These are phyloP conservation scores for Fistularia tabacaria DNA, from an alignment of 2,797 vertebrate genomes.

Conservation along the genomic window DNA sequence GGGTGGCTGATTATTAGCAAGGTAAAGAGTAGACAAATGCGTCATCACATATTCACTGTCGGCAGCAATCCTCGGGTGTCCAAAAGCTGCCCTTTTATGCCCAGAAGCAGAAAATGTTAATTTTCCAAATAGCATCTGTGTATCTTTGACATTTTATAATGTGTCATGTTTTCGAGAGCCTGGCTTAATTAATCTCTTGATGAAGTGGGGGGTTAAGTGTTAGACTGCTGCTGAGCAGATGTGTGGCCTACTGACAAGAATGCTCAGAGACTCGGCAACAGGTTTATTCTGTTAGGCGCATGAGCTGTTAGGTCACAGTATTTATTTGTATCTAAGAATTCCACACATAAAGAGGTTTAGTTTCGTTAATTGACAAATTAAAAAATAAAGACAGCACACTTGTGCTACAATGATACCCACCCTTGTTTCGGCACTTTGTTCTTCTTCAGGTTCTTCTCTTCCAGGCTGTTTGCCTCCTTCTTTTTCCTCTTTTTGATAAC, in stretches of 20 bases:
- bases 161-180: neutral
- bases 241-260: neutral
- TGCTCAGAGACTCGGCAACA: neutral
- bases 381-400: no score
- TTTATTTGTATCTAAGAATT: neutral
- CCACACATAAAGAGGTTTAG: neutral
- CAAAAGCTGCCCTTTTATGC: constrained; percentile 25
- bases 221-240: constrained; percentile 1
- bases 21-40: constrained; percentile 21
- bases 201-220: constrained; percentile 3
- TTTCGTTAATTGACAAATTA: no score
- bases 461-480: constrained; percentile 76
- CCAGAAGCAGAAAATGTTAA: neutral
- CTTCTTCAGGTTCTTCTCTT: constrained; percentile 86
- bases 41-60: constrained; percentile 13
- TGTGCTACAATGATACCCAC: constrained; percentile 55
- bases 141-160: constrained; percentile 10
- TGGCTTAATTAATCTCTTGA: constrained; percentile 14
- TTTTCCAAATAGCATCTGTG: constrained; percentile 8
- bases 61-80: constrained; percentile 14
- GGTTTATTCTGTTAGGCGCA: constrained; percentile 1
- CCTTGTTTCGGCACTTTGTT: constrained; percentile 83
- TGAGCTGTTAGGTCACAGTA: no score
- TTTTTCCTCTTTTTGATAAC: constrained; percentile 87
- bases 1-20: constrained; percentile 29